phyloP scores from a whole-genome alignment of 2,113 vertebrate genomes.

The Ellobius talpinus region DNA sequence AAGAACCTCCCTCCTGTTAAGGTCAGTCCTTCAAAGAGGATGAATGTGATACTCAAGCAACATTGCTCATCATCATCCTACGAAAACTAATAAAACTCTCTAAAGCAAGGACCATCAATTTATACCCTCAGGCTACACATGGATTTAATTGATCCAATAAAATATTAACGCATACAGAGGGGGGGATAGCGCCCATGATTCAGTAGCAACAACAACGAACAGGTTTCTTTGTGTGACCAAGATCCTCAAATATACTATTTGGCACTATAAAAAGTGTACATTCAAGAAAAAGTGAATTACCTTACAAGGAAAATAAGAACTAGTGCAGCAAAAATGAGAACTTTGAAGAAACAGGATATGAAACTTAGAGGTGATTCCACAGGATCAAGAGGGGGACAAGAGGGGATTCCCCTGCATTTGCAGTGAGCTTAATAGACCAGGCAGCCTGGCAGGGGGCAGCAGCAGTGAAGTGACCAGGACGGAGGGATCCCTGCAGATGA shows the following conservation, averaged over 20 bases:
- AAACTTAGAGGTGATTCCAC: neutral
- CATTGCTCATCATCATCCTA: neutral
- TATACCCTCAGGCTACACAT: neutral
- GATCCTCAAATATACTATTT: neutral
- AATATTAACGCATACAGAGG: conserved; percentile 42
- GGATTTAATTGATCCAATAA: conserved; percentile 39
- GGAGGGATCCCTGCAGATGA: neutral
- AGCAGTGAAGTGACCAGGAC: neutral
- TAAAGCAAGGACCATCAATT: conserved; percentile 50
- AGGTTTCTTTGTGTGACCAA: neutral
- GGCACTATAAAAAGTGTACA: neutral
- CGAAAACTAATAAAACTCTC: conserved; percentile 7
- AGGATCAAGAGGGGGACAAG: neutral
- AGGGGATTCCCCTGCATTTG: neutral
- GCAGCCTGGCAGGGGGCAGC: neutral
- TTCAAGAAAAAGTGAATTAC: neutral
- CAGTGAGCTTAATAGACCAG: neutral
- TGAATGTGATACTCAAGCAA: neutral
- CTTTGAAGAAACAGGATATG: neutral
- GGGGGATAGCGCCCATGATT: neutral
- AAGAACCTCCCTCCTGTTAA: neutral
- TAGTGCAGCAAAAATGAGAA: neutral
- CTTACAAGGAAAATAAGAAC: neutral
- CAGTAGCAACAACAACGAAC: neutral
- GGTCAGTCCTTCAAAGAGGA: neutral